These are phyloP conservation scores for Galerucella calmariensis DNA, from an alignment of 2,888 invertebrate species.

Conservation along the genomic window DNA sequence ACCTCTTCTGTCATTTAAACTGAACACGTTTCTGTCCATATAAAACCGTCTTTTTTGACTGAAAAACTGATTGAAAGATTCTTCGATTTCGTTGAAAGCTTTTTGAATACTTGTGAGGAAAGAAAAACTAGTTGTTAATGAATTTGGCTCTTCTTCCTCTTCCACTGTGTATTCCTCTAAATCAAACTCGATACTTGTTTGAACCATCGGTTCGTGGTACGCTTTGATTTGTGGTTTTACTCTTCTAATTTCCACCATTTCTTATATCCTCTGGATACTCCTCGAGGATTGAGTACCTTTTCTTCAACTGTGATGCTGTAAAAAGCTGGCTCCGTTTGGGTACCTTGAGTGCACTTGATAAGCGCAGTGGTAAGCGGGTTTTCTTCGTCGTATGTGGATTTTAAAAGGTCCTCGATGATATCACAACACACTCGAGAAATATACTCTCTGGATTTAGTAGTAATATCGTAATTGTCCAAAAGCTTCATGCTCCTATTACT, in stretches of 20 bases:
- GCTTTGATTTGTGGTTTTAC: conserved; percentile 22
- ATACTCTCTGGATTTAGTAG: conserved; percentile 52
- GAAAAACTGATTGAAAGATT: conserved; percentile 26
- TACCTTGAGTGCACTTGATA: conserved; percentile 49
- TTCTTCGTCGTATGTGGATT: conserved; percentile 58
- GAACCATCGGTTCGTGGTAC: conserved; percentile 9
- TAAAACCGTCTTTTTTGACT: conserved; percentile 17
- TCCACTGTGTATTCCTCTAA: conserved; percentile 9
- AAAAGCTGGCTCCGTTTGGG: conserved; percentile 47
- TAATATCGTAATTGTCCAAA: conserved; percentile 35
- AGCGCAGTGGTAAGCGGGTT: conserved; percentile 52
- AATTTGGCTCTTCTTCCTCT: conserved; percentile 12
- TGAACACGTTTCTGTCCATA: conserved; percentile 39
- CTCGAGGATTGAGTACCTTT: conserved; percentile 7
- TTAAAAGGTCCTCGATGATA: conserved; percentile 56
- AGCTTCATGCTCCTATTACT: conserved; percentile 43
- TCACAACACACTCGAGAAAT: conserved; percentile 55
- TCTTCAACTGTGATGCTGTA: background rate
- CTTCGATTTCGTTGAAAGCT: conserved; percentile 29
- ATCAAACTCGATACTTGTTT: conserved; percentile 7
- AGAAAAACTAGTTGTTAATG: conserved; percentile 6
- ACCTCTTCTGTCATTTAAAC: conserved; percentile 31
- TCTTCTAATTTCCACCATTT: conserved; percentile 42
- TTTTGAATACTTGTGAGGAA: conserved; percentile 28
- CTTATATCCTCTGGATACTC: conserved; percentile 14